A percentile compares a stretch with the other conserved stretches of the same genome.
These are phyloP conservation scores for Bombus cullumanus DNA, from an alignment of 1,140 invertebrate genomes.

Conservation along the genomic window DNA sequence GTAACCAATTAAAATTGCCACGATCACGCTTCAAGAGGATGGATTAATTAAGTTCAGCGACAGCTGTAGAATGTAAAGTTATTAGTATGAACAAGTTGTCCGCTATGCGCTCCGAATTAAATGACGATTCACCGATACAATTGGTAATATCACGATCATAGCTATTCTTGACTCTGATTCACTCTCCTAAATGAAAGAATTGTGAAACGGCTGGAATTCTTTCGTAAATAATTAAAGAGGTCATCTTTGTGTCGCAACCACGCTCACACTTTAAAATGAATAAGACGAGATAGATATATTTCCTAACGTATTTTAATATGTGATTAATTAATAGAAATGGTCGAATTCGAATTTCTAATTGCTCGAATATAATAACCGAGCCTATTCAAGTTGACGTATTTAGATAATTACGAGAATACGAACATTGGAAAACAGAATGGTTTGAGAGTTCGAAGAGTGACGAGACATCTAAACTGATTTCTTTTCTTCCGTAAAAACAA, in stretches of 20 bases:
- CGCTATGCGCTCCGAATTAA: constrained; percentile 38
- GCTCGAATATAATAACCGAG: no score
- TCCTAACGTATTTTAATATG: no score
- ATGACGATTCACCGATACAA: constrained; percentile 66
- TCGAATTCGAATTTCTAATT: no score
- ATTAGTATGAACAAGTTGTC: constrained; percentile 63
- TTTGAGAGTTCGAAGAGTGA: no score
- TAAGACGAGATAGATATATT: no score
- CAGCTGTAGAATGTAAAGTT: constrained; percentile 55
- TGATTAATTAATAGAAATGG: no score
- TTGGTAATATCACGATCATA: constrained; percentile 62
- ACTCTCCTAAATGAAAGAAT: constrained; percentile 36
- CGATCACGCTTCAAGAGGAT: constrained; percentile 2
- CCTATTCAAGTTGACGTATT: no score
- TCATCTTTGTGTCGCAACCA: not conserved
- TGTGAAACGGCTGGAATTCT: not conserved
- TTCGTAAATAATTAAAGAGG: constrained; percentile 6
- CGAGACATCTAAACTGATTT: no score
- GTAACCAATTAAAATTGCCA: constrained; percentile 14
- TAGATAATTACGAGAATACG: no score
- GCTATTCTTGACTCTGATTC: constrained; percentile 69
- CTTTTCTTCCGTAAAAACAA: no score
- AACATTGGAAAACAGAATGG: no score
- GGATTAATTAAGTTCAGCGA: constrained; percentile 45
- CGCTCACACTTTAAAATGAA: not conserved